Base-by-base conservation (phyloP, 2,113 vertebrate species). In the Podilymbus podiceps region DNA sequence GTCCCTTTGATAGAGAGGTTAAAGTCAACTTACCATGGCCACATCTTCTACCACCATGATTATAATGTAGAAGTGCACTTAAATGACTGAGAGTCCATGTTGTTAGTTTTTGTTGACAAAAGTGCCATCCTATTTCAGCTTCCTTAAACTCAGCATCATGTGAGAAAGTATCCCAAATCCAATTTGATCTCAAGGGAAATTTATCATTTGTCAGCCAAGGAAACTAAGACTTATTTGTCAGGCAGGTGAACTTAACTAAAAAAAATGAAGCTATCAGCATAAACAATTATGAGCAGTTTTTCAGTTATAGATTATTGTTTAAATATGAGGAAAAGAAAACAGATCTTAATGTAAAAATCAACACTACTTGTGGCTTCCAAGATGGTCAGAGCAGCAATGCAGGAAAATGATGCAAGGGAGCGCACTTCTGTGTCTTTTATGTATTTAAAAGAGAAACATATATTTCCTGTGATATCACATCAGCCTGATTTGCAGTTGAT, bases 401-500 rank as follows among this genome's bases (percentile, higher is more conserved):
- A 93, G 84, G 49, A 62, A 75, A 59, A 58, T 35, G 50, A 75
- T 55, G 63, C 63, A 60, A 83, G 46, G 69, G n/a, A 88, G 46
- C 38, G 55, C 38, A 3, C 11, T 58, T 66, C 77, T 35, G 19
- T 64, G 35, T 60, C 67, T 84, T 73, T 71, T 13, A 15, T 15
- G 3, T 6, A 49, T 56, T 52, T 64, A 56, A 92, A 84, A 71
- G 49, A 49, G 72, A 78, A 89, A 16, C 33, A 42, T 6, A 4
- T 24, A 78, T 86, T 93, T 66, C 69, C 76, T 85, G 62, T n/a
- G 74, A 42, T 93, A 66, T 31, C 86, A 58, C 46, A 89, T 78
- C 73, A 92, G 77, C 73, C 73, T 68, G 80, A 72, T 89, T 85
- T 76, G 89, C 69, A 60, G 69, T 59, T 92, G 92, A 82, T 81